A percentile compares a stretch with the other conserved stretches of the same genome.
These are phyloP conservation scores for Pomatostomus ruficeps DNA, from an alignment of 2,113 vertebrate genomes.

Conservation along the genomic window DNA sequence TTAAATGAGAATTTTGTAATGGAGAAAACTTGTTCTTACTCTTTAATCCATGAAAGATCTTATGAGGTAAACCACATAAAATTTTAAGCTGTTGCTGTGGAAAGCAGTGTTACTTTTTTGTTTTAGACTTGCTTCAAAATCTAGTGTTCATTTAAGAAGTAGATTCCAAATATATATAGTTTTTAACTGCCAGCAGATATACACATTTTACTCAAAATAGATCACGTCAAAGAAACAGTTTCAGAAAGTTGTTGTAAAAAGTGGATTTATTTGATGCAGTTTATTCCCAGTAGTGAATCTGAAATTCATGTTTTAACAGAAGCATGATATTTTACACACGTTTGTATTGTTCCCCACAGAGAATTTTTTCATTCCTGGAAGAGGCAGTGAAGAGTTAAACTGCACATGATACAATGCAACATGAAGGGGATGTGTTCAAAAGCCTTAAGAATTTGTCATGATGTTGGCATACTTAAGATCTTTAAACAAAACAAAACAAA, in stretches of 20 bases:
- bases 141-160: neutral
- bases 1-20: constrained; percentile 96
- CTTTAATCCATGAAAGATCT: constrained; percentile 76
- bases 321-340: neutral
- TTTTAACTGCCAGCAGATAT: neutral
- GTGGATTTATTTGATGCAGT: neutral
- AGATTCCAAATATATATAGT: neutral
- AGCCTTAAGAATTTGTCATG: constrained; percentile 17
- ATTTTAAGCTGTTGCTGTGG: constrained; percentile 29
- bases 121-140: neutral
- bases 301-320: neutral
- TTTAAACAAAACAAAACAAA: neutral
- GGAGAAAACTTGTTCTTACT: constrained; percentile 76
- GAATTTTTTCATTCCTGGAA: neutral
- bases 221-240: neutral
- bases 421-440: neutral
- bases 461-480: neutral
- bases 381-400: constrained; percentile 28
- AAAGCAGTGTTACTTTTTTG: constrained; percentile 4
- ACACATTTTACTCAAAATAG: neutral
- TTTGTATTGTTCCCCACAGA: neutral
- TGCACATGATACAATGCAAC: neutral
- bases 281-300: neutral
- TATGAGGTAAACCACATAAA: constrained; percentile 61
- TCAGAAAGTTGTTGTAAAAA: neutral